These are phyloP conservation scores for Heliocidaris tuberculata DNA, from an alignment of 35 echinoderm and acorn worm genomes.

Conservation along the genomic window DNA sequence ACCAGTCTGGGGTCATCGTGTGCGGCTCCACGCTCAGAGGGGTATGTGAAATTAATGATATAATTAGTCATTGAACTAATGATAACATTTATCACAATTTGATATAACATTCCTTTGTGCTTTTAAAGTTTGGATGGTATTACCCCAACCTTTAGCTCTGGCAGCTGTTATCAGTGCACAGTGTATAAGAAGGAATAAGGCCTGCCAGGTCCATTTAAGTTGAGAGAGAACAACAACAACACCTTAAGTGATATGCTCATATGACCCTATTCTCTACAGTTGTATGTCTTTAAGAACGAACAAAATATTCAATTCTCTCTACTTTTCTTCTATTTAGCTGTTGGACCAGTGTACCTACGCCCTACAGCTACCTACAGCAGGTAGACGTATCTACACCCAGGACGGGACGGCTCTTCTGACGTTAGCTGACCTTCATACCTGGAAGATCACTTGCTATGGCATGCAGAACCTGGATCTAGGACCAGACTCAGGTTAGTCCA, in stretches of 20 bases:
- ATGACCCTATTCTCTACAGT: no score
- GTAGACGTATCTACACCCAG: conserved; percentile 82
- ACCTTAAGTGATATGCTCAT: no score
- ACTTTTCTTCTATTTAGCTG: conserved; percentile 45
- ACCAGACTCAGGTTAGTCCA: conserved; percentile 19
- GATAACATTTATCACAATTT: no score
- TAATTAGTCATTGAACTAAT: no score
- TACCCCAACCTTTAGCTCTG: no score
- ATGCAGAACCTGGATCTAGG: conserved; percentile 66
- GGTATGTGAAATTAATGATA: conserved; percentile 50
- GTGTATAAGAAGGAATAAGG: not conserved
- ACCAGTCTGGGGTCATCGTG: conserved; percentile 55
- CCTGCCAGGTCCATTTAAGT: no score
- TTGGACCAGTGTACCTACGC: conserved; percentile 92
- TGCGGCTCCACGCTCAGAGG: conserved; percentile 91
- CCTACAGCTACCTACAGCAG: conserved; percentile 78
- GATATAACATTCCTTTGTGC: not conserved
- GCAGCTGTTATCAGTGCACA: no score
- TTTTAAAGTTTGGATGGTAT: not conserved
- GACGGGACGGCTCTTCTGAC: conserved; percentile 85
- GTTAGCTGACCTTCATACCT: conserved; percentile 66
- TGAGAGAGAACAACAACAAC: no score
- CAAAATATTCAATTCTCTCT: no score
- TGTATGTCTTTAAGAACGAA: no score
- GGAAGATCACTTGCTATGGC: conserved; percentile 77